Evolutionary conservation across 2,797 vertebrate species (phyloP), one percentile per base, ranked within the genome.

Genomic region (Argentina silus): DNA sequence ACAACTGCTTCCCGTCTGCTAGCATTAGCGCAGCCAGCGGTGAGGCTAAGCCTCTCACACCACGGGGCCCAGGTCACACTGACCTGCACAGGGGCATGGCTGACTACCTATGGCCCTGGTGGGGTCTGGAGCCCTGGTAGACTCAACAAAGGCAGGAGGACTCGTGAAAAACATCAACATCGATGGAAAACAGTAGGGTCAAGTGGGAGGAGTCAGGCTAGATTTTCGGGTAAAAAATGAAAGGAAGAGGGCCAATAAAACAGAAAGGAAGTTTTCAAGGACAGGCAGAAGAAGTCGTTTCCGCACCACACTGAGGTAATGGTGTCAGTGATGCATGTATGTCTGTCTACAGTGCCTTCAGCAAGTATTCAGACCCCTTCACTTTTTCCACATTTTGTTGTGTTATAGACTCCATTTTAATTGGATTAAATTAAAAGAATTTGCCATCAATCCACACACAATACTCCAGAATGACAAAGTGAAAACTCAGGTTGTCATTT

Each of bases 1-100:
- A 86, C 91, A 91, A 92, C 90, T 89, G 91, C 82, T 94, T 93
- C 89, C 90, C 95, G 95, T 94, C 92, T 79, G 89, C 82, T 89
- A 88, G 87, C 90, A 91, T 93, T 91, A 93, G 73, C 59, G 72
- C 75, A 71, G 71, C 74, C 78, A 90, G 80, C 44, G 69, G 89
- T 84, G 86, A 85, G 73, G 80, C 83, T 80, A 89, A 95, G 90
- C 89, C 88, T 88, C 81, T 86, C 75, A 76, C 67, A 81, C 83
- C 69, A 57, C 72, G 73, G 75, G 81, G 79, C 81, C 65, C 67
- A 21, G 1, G 17, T 70, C 77, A 78, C 77, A 74, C 73, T 80
- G 86, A 85, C 78, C 81, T 62, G 79, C 48, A 62, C 68, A 14
- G 17, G 53, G 27, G 67, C 36, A 1, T 70, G 79, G 65, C 17